These are phyloP conservation scores for Oscheius onirici DNA, from an alignment of 2,888 invertebrate genomes.

Conservation along the genomic window DNA sequence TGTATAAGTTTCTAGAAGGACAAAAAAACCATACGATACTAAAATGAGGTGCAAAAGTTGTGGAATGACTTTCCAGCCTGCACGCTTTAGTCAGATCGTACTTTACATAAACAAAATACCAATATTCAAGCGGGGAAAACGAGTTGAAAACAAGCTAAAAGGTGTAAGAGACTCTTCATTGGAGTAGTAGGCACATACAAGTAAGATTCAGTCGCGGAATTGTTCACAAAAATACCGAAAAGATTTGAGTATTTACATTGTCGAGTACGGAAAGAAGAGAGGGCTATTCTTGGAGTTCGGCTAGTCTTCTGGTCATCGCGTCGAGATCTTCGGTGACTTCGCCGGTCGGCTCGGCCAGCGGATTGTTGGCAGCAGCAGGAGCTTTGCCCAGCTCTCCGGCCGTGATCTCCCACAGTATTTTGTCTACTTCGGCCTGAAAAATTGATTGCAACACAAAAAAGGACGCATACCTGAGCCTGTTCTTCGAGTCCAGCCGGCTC, in stretches of 20 bases:
- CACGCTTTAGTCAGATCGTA: too few species aligned
- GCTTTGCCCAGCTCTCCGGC: slow-evolving; percentile 68
- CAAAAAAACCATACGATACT: too few species aligned
- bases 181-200: neutral
- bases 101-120: neutral
- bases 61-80: too few species aligned
- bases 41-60: too few species aligned
- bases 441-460: neutral
- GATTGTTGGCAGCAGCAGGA: slow-evolving; percentile 57
- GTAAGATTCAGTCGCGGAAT: neutral
- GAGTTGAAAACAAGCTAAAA: too few species aligned
- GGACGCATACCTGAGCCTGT: slow-evolving; percentile 85
- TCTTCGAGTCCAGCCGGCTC: slow-evolving; percentile 91
- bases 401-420: slow-evolving; percentile 69
- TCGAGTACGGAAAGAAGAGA: neutral
- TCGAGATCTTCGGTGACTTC: slow-evolving; percentile 44
- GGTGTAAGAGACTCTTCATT: too few species aligned
- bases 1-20: too few species aligned
- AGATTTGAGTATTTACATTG: neutral
- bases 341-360: slow-evolving; percentile 37
- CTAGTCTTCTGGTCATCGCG: slow-evolving; percentile 51
- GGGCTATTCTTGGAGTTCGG: slow-evolving; percentile 50
- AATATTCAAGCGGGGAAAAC: neutral
- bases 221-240: neutral
- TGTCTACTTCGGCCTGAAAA: slow-evolving; percentile 67